Evolutionary conservation across 2,888 invertebrate species (phyloP).

Genomic region (Hypena proboscidalis): DNA sequence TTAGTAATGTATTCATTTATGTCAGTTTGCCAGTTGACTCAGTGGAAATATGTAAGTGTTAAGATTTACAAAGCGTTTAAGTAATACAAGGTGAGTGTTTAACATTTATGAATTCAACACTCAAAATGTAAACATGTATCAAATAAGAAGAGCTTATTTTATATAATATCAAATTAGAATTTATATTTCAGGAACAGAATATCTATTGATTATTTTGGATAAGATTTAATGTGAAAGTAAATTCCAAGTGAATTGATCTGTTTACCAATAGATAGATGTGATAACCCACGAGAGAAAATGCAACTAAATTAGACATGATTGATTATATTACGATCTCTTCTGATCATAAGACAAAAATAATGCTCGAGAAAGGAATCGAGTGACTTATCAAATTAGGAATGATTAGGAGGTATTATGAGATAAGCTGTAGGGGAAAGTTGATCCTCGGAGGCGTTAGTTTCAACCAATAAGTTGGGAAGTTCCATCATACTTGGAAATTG

Average conservation of each 20-base stretch:
- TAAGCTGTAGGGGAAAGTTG: conserved; percentile 45
- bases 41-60: no score
- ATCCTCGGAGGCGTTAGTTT: conserved; percentile 35
- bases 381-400: conserved; percentile 45
- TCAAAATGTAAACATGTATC: no score
- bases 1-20: no score
- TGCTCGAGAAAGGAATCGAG: conserved; percentile 22
- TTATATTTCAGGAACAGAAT: no score
- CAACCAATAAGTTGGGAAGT: conserved; percentile 46
- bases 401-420: conserved; percentile 45
- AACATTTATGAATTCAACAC: no score
- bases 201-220: neutral
- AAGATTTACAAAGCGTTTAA: no score
- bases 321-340: conserved; percentile 29
- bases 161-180: no score
- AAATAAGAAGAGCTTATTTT: no score
- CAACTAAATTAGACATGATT: conserved; percentile 30
- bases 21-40: no score
- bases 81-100: no score
- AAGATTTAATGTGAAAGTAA: conserved; percentile 23
- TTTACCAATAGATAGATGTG: conserved; percentile 22
- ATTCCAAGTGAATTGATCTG: conserved; percentile 34
- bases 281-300: conserved; percentile 21
- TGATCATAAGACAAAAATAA: conserved; percentile 24
- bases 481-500: conserved; percentile 37